Evolutionary conservation across 2,113 vertebrate genomes (phyloP).

Genomic region (Syngnathus floridae): DNA sequence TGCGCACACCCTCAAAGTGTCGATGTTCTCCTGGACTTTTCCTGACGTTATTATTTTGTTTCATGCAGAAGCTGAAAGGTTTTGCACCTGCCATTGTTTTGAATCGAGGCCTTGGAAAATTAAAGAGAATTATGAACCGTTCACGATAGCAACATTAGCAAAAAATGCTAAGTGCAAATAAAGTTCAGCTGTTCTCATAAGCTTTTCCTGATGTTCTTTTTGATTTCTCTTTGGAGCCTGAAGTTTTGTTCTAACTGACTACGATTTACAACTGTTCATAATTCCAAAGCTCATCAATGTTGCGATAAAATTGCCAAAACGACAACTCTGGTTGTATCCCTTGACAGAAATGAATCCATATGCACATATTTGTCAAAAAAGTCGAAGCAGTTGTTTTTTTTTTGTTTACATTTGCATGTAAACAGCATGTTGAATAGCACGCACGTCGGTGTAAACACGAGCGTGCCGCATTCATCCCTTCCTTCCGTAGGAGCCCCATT

Average conservation of each 20-base stretch:
- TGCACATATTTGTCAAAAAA: not conserved
- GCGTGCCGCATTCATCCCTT: not conserved
- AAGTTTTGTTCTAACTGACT: not conserved
- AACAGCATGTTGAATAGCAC: not conserved
- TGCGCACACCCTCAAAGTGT: not conserved
- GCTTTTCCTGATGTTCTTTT: too few species aligned
- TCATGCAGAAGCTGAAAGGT: not conserved
- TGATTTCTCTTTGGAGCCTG: not conserved
- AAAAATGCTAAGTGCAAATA: too few species aligned
- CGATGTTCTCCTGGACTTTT: too few species aligned
- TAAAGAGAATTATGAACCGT: too few species aligned
- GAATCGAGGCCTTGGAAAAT: too few species aligned
- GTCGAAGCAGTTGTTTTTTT: not conserved
- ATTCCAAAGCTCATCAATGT: not conserved
- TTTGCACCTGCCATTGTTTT: not conserved
- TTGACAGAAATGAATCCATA: not conserved
- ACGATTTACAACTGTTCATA: not conserved
- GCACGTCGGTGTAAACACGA: not conserved
- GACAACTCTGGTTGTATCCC: not conserved
- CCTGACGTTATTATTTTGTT: too few species aligned
- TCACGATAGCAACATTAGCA: too few species aligned
- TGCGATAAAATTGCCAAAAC: not conserved
- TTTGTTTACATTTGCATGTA: conserved; percentile 3
- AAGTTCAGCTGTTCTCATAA: too few species aligned
- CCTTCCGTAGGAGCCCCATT: conserved; percentile 1